Evolutionary conservation across 2,888 invertebrate species (phyloP), one percentile per base, ranked within the genome.

Genomic region (Ariolimax columbianus): DNA sequence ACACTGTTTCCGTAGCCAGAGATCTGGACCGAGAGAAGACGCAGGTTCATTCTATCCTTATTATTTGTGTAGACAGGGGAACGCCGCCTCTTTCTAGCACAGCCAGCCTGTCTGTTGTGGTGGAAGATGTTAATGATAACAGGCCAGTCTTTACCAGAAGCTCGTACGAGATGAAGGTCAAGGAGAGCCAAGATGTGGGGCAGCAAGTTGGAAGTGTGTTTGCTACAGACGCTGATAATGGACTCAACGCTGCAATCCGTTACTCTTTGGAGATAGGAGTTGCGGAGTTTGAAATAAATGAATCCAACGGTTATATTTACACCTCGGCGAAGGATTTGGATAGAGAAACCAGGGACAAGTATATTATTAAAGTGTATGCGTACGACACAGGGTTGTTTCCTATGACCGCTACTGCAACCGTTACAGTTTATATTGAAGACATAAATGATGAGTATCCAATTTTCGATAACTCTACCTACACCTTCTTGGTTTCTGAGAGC

Each of bases 121-220:
- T 88, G 6, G 83, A 81, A 17, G 88, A 88, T 75, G 85, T 85
- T 26, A 88, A 88, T 68, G 88, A 88, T 82, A 85, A 86, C 77
- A 26, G 81, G 0, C 88, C 88, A 0, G 59, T 51, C 59, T 88
- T 88, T 82, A 77, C 82, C 36, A 82, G 73, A 47, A 68, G 55
- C 7, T 66, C 77, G 1, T 88, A 88, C 84, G 73, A 77, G 23
- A 77, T 87, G 75, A 81, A 51, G 7, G 82, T 87, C 51, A 80
- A 82, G 23, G 88, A 88, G 77, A 88, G 87, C 82, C 82, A 87
- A 55, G 84, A 82, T 36, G 55, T 79, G 19, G 84, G 82, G 19
- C 75, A 73, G 26, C 55, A 70, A 43, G 84, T 88, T n/a, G 88
- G 88, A 11, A 72, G 38, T 14, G 86, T 88, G 17, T 77, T 47